These are phyloP conservation scores for Grammomys surdaster DNA, from an alignment of 2,113 vertebrate species.

Conservation along the genomic window DNA sequence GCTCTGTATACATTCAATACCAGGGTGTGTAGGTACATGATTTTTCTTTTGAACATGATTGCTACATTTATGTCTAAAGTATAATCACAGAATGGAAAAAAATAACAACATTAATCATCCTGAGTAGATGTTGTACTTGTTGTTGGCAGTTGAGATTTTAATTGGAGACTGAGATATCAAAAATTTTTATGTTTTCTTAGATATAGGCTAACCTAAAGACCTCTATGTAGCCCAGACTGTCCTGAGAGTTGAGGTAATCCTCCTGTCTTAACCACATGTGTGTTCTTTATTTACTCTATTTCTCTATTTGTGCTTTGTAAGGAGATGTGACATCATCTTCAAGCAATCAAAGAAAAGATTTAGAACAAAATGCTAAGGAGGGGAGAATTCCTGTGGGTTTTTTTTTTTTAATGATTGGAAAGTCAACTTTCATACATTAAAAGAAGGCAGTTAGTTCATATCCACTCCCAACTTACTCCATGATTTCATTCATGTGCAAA, in stretches of 20 bases:
- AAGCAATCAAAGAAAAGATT: slow-evolving; percentile 29
- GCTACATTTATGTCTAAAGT: not conserved
- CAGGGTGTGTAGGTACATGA: not conserved
- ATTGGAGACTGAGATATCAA: not conserved
- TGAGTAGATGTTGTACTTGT: not conserved
- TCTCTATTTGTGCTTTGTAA: slow-evolving; percentile 51
- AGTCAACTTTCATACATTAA: not conserved
- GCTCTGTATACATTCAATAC: not conserved
- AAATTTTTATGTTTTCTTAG: not conserved
- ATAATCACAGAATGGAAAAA: slow-evolving; percentile 37
- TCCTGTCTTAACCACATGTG: not conserved
- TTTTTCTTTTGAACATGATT: slow-evolving; percentile 21
- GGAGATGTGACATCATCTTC: slow-evolving; percentile 2
- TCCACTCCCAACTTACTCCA: not conserved
- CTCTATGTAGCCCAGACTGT: not conserved
- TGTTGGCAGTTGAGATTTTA: slow-evolving; percentile 18
- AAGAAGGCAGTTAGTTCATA: not conserved
- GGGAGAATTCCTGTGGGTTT: not conserved
- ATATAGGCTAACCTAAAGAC: not conserved
- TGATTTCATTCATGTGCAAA: not conserved
- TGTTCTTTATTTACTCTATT: not conserved
- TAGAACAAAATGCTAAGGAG: not conserved
- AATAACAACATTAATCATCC: slow-evolving; percentile 12
- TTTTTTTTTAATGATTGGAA: not conserved
- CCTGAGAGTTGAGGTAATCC: not conserved